Base-by-base conservation (phyloP, 37 sponge, comb jelly and placozoan species). In the Beroe forskalii region DNA sequence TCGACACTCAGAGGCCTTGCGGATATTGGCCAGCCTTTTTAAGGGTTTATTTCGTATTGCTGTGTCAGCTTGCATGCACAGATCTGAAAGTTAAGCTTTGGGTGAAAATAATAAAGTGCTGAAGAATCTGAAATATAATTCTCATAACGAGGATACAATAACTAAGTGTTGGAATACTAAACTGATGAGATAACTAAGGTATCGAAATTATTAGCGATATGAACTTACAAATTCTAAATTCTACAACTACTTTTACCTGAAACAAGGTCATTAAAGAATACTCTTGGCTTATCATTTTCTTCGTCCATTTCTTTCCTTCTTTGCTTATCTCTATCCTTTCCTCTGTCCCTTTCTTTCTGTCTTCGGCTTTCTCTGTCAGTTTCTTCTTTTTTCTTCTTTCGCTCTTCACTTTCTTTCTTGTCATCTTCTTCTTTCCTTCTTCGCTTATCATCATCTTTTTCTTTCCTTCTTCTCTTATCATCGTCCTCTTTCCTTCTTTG, bases 1-100 rank as follows among this genome's bases (percentile, higher is more conserved):
- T 32, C 38, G 27, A 69, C 72, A 69, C 1, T 69, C 72, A 2
- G 72, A 69, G 33, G 72, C 38, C 66, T 63, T 63, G 14, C 25
- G 4, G n/a, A 63, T 63, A 20, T 30, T 30, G 25, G 4, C n/a
- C 14, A 63, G 25, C n/a, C 25, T 63, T 19, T 63, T 63, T 37
- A 32, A 17, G 1, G 72, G 17, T 33, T 69, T 36, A 2, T 32
- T 37, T 32, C 6, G 12, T 6, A 69, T 32, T 32, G 39, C 38
- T 6, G 17, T 69, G 1, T 36, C 38, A 2, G 9, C 9, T 36
- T 36, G 3, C 32, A 17, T 17, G 32, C 72, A 69, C 19, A 37
- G 38, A 69, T 69, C 72, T 69, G 72, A 4, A 8, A n/a, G n/a
- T n/a, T n/a, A n/a, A n/a, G n/a, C n/a, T n/a, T n/a, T n/a, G n/a